These are phyloP conservation scores for Meloidogyne floridensis DNA, from an alignment of 1,140 invertebrate species.

Conservation along the genomic window DNA sequence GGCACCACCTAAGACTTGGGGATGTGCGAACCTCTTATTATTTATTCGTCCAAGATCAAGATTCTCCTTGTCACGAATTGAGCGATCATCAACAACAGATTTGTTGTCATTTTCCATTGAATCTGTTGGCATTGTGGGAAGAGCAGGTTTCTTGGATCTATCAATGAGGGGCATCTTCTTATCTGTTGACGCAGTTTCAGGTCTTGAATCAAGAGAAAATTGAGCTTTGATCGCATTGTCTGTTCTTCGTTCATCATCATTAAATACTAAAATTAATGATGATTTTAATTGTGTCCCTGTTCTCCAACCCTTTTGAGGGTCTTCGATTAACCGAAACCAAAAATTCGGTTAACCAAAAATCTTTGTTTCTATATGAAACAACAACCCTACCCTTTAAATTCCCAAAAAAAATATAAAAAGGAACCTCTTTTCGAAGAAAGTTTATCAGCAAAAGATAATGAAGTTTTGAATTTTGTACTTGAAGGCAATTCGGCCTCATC, in stretches of 20 bases:
- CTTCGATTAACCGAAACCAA: no score
- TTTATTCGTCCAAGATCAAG: background rate
- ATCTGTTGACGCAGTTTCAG: background rate
- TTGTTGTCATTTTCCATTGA: background rate
- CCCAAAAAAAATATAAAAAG: background rate
- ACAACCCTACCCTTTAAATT: no score
- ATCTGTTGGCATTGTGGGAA: background rate
- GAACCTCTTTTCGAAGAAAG: background rate
- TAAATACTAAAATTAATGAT: background rate
- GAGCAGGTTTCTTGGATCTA: background rate
- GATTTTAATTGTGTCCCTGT: background rate
- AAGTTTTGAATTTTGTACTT: background rate
- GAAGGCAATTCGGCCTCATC: background rate
- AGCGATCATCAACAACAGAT: background rate
- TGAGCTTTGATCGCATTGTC: background rate
- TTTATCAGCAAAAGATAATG: background rate
- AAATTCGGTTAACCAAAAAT: no score
- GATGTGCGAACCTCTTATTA: conserved; percentile 3
- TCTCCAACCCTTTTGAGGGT: no score
- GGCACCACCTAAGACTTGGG: conserved; percentile 21
- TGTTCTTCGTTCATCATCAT: background rate
- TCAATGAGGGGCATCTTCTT: background rate
- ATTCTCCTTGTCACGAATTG: conserved; percentile 26
- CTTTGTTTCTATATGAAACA: no score
- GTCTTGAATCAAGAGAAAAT: background rate